These are phyloP conservation scores for Perccottus glenii DNA, from an alignment of 2,113 vertebrate genomes.

Conservation along the genomic window DNA sequence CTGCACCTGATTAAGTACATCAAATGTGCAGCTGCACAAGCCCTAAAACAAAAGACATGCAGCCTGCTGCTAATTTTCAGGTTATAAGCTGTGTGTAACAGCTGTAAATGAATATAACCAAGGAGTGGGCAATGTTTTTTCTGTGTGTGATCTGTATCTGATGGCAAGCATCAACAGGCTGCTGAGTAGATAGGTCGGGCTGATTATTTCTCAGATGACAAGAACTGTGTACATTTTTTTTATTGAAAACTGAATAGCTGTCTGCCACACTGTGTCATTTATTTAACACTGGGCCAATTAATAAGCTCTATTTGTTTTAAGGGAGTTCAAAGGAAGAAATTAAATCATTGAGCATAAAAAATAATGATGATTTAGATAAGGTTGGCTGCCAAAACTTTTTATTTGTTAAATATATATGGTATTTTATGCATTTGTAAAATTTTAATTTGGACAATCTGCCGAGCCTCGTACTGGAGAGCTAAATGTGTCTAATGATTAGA, in stretches of 20 bases:
- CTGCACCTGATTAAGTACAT: conserved; percentile 79
- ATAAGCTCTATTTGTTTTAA: conserved; percentile 64
- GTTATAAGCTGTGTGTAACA: conserved; percentile 72
- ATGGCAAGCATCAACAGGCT: conserved; percentile 67
- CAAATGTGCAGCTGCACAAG: conserved; percentile 73
- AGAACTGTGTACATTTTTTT: conserved; percentile 67
- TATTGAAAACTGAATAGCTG: conserved; percentile 77
- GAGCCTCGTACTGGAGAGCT: no score
- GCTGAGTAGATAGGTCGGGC: conserved; percentile 59
- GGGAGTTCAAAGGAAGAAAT: conserved; percentile 59
- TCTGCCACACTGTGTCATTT: conserved; percentile 70
- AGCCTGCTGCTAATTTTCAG: conserved; percentile 75
- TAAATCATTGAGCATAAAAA: conserved; percentile 67
- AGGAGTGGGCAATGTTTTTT: conserved; percentile 61
- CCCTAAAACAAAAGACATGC: conserved; percentile 64
- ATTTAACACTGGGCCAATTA: conserved; percentile 72
- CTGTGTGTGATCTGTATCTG: conserved; percentile 73
- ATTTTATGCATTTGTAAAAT: no score
- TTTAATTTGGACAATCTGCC: no score
- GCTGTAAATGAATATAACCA: conserved; percentile 73
- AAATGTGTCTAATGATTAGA: no score
- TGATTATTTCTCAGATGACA: conserved; percentile 77
- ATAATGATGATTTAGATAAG: conserved; percentile 64
- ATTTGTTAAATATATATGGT: no score
- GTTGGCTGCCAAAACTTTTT: no score